Evolutionary conservation across 2,113 vertebrate species (phyloP), one percentile per base, ranked within the genome.

Genomic region (Stigmatopora argus): DNA sequence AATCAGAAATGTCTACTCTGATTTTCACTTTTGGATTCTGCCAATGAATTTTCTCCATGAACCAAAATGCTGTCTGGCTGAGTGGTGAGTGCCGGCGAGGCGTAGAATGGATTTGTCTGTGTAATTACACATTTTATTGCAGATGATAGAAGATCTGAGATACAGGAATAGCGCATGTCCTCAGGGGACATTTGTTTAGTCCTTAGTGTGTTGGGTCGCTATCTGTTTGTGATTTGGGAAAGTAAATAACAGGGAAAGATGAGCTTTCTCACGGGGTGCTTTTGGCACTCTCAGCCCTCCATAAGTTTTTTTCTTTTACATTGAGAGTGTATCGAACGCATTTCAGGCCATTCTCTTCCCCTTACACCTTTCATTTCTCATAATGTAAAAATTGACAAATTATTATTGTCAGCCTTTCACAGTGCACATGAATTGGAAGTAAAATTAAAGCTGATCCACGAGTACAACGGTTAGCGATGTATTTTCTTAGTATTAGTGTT

Each of bases 61-160:
- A 14, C 58, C 58, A 19, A 21, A 61, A n/a, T 8, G 26, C 35
- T 10, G 34, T 8, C 56, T 38, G 56, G 34, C 34, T 41, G 57
- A 59, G 57, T 8, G 59, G 38, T 61, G 38, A 35, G 17, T 38
- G 57, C 31, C 57, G 11, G 31, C 18, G 34, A 38, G 57, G 55
- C 34, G 5, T 35, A 10, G 6, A 0, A 1, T 31, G 31, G 56
- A 18, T 3, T 8, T 9, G 38, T 60, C n/a, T 4, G 57, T 41
- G 57, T 60, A 60, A 60, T 60, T 60, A 41, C 35, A 18, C 57
- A 12, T 38, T 17, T 59, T 38, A 38, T 59, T 59, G n/a, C 57
- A 59, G 56, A 59, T 59, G 34, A 38, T 21, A 55, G 19, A 55
- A 55, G 19, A 8, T 55, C 19, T 2, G 52, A 21, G 10, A 23